Evolutionary conservation across 2,888 invertebrate genomes (phyloP), one percentile per base, ranked within the genome.

Genomic region (Cryptophagus acutangulus): DNA sequence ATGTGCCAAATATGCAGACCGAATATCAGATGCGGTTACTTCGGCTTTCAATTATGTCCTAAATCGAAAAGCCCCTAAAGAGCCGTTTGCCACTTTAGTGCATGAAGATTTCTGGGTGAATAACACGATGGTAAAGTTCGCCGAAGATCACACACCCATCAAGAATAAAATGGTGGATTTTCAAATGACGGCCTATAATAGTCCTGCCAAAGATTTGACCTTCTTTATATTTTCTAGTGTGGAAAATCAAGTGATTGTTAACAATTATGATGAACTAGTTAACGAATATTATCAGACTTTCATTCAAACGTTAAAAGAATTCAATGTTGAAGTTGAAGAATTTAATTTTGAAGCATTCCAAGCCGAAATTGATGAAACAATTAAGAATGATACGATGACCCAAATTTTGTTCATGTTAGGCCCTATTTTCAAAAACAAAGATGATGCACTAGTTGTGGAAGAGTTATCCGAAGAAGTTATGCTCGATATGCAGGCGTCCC

Each of bases 41-140:
- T n/a, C n/a, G n/a, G n/a, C n/a, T n/a, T n/a, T n/a, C n/a, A n/a
- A n/a, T n/a, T n/a, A n/a, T n/a, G n/a, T n/a, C n/a, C n/a, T n/a
- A n/a, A n/a, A n/a, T n/a, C n/a, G n/a, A 15, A 12, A 3, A 31
- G 2, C 31, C 3, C 3, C 3, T 3, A 13, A 15, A 2, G 72
- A 71, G 17, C 69, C 70, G 0, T 79, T 73, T 63, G 70, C 69
- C 1, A 72, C 76, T 0, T 65, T 77, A n/a, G 65, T 69, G 1
- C 79, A 79, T 45, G 63, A 67, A 2, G 79, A 79, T 55, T 65
- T 74, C 33, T 79, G 78, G 79, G 71, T 74, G 9, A 78, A 78
- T 52, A 79, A 79, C 49, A 65, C 76, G 3, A 71, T 79, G 69
- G 61, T 77, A 10, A 70, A 70, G 51, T 68, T 69, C 33, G 46